Conservation (phyloP, 2,797 vertebrate genomes). For the Carcharodon carcharias region DNA sequence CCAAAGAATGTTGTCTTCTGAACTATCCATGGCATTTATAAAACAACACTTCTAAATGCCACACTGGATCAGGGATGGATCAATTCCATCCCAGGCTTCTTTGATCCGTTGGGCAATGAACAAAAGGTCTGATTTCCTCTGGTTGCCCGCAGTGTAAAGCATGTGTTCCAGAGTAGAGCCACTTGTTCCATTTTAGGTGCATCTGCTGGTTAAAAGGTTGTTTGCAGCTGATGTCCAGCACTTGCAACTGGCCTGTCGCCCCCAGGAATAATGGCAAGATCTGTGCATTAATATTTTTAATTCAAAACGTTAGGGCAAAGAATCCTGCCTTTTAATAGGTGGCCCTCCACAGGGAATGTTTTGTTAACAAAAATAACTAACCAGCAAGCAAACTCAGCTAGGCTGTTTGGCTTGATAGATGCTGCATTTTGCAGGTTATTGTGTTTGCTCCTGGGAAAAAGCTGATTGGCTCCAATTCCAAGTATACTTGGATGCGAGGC, state of each 20-base stretch:
- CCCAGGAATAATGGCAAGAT: background rate
- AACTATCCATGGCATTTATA: background rate
- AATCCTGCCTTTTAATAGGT: background rate
- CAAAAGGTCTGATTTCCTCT: background rate
- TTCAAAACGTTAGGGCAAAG: background rate
- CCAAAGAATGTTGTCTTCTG: background rate
- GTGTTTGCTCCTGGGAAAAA: background rate
- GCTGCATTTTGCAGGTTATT: background rate
- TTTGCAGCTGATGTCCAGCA: background rate
- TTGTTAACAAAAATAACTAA: too few relatives aligned
- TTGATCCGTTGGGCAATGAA: background rate
- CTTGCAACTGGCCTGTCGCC: background rate
- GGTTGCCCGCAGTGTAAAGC: background rate
- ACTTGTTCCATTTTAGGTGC: background rate
- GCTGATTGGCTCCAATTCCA: background rate
- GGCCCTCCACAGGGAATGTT: too few relatives aligned
- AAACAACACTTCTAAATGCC: background rate
- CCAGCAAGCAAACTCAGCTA: background rate
- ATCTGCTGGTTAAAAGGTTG: background rate
- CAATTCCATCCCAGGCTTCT: background rate
- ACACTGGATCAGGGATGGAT: background rate
- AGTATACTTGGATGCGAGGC: background rate
- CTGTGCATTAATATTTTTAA: background rate
- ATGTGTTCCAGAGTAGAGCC: background rate
- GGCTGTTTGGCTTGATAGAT: background rate